These are phyloP conservation scores for Orchesella flavescens DNA, from an alignment of 2,888 invertebrate species.

Conservation along the genomic window DNA sequence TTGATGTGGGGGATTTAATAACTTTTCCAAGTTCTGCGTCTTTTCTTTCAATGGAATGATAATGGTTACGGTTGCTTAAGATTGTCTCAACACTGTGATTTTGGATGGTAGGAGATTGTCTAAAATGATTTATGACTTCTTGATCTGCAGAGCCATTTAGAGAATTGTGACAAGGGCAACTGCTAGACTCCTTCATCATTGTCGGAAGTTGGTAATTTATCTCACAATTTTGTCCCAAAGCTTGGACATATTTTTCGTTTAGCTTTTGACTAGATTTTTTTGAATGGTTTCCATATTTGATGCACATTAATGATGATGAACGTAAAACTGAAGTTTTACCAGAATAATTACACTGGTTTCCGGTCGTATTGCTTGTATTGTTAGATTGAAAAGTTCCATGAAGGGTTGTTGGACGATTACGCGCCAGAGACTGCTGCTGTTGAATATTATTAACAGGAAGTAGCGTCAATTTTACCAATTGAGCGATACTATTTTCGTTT, in stretches of 20 bases:
- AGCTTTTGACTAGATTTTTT: background rate
- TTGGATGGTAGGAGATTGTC: too few relatives aligned
- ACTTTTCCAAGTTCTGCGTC: background rate
- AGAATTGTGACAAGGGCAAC: too few relatives aligned
- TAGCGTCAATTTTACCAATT: constrained; percentile 45
- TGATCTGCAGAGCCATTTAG: too few relatives aligned
- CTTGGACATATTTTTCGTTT: background rate
- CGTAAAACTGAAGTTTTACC: constrained; percentile 26
- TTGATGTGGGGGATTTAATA: constrained; percentile 10
- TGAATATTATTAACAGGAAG: constrained; percentile 22
- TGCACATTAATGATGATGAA: constrained; percentile 16
- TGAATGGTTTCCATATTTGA: constrained; percentile 28
- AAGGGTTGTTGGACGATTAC: constrained; percentile 13
- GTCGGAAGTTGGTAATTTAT: constrained; percentile 22
- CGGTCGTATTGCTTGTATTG: too few relatives aligned
- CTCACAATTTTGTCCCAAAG: constrained; percentile 2
- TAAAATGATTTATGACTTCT: too few relatives aligned
- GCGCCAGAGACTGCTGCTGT: background rate
- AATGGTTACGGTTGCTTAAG: too few relatives aligned
- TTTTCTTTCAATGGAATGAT: background rate
- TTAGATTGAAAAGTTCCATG: constrained; percentile 22
- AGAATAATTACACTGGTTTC: constrained; percentile 36
- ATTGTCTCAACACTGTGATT: too few relatives aligned
- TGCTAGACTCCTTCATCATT: too few relatives aligned
- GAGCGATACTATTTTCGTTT: constrained; percentile 37